Percentiles rank a stretch among this genome's conserved stretches.
phyloP scores from a whole-genome alignment of 2,888 invertebrate species.

The Caenorhabditis uteleia region DNA sequence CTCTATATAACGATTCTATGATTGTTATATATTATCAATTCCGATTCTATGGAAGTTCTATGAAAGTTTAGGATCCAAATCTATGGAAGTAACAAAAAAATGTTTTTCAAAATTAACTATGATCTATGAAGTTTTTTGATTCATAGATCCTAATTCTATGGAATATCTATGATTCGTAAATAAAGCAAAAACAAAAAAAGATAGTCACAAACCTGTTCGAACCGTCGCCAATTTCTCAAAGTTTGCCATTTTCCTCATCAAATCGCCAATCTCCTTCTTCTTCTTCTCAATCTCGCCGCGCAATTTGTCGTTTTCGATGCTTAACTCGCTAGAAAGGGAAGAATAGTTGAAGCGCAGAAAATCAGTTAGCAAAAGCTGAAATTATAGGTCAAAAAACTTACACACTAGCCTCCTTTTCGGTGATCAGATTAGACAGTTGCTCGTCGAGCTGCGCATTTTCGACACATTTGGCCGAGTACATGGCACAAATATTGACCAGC shows the following conservation, averaged over 20 bases:
- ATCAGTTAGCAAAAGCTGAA: slow-evolving; percentile 5
- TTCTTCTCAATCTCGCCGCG: slow-evolving; percentile 35
- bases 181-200: no score
- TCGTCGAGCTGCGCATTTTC: slow-evolving; percentile 68
- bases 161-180: no score
- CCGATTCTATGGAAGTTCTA: no score
- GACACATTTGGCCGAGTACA: slow-evolving; percentile 68
- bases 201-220: no score
- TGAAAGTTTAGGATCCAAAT: no score
- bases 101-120: neutral
- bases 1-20: no score
- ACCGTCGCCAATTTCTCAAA: slow-evolving; percentile 34
- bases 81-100: no score
- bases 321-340: slow-evolving; percentile 30
- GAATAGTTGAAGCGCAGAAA: slow-evolving; percentile 8
- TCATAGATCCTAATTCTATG: no score
- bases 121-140: no score
- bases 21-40: no score
- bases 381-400: slow-evolving; percentile 9
- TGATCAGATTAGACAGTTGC: slow-evolving; percentile 41
- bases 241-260: slow-evolving; percentile 34
- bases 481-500: slow-evolving; percentile 58
- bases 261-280: slow-evolving; percentile 35
- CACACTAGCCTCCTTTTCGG: slow-evolving; percentile 34
- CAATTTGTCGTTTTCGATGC: slow-evolving; percentile 39